A percentile compares a stretch with the other conserved stretches of the same genome.
phyloP scores from a whole-genome alignment of 2,797 vertebrate genomes.

The Hafferia zeledoni region DNA sequence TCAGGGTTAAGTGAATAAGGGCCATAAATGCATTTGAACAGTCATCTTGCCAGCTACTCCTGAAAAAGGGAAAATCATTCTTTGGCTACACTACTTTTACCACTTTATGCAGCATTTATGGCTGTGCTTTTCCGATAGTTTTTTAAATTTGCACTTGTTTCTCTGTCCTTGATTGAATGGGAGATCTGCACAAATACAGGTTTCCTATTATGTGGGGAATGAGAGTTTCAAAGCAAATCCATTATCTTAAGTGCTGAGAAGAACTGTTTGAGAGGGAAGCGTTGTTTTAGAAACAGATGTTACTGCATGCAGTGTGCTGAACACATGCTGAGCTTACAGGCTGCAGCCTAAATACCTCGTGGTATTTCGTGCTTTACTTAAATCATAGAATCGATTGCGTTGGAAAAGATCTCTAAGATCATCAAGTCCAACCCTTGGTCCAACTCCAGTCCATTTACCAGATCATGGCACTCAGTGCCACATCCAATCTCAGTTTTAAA shows the following conservation, averaged over 20 bases:
- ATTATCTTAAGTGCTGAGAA: not conserved
- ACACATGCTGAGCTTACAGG: accelerated
- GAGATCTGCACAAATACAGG: not conserved
- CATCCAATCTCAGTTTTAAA: too few species aligned
- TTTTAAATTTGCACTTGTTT: not conserved
- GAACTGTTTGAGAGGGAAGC: not conserved
- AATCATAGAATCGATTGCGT: too few species aligned
- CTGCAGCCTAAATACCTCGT: not conserved
- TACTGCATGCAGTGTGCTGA: not conserved
- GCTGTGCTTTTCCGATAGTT: not conserved
- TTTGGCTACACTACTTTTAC: not conserved
- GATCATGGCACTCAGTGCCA: too few species aligned
- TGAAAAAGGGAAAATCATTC: not conserved
- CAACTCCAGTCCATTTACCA: too few species aligned
- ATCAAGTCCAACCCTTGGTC: too few species aligned
- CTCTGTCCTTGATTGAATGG: not conserved
- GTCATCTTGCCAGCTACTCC: not conserved
- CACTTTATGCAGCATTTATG: not conserved
- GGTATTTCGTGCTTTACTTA: not conserved
- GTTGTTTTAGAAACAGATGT: not conserved
- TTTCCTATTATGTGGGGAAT: not conserved
- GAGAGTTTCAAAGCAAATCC: not conserved
- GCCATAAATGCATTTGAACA: not conserved
- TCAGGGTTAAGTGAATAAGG: not conserved
- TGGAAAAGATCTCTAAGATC: too few species aligned